These are phyloP conservation scores for Micromussa lordhowensis DNA, from an alignment of 92 coral and sea anemone species.

Conservation along the genomic window DNA sequence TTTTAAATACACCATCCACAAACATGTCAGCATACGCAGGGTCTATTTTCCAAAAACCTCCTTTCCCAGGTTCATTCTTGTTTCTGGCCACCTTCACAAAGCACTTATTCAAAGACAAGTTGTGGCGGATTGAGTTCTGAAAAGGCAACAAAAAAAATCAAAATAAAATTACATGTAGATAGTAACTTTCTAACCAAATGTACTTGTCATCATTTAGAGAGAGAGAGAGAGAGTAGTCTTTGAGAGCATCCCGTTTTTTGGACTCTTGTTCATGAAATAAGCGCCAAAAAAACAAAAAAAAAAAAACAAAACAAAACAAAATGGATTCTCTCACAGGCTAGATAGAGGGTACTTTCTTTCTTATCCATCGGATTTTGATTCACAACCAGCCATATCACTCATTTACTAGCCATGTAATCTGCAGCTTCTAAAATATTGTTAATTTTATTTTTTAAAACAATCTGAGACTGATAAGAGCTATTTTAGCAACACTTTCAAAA, in stretches of 20 bases:
- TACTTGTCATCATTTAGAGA: too few relatives aligned
- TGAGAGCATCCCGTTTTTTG: too few relatives aligned
- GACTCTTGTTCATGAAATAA: too few relatives aligned
- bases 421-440: not conserved
- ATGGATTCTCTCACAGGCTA: too few relatives aligned
- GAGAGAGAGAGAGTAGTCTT: too few relatives aligned
- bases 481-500: not conserved
- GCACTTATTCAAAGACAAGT: constrained; percentile 95
- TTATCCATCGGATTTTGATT: not conserved
- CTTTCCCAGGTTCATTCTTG: constrained; percentile 97
- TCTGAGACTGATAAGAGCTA: not conserved
- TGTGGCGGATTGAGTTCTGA: constrained; percentile 97
- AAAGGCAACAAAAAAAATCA: constrained; percentile 5
- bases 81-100: constrained; percentile 92
- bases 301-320: too few relatives aligned
- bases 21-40: constrained; percentile 99
- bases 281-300: too few relatives aligned
- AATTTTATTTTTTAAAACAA: too few relatives aligned
- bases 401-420: not conserved
- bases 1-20: constrained; percentile 96
- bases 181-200: too few relatives aligned
- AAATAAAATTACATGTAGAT: too few relatives aligned
- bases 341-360: not conserved
- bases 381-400: not conserved
- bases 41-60: constrained; percentile 97